Evolutionary conservation across 2,797 vertebrate genomes (phyloP).

Genomic region (Xerus rutilus): DNA sequence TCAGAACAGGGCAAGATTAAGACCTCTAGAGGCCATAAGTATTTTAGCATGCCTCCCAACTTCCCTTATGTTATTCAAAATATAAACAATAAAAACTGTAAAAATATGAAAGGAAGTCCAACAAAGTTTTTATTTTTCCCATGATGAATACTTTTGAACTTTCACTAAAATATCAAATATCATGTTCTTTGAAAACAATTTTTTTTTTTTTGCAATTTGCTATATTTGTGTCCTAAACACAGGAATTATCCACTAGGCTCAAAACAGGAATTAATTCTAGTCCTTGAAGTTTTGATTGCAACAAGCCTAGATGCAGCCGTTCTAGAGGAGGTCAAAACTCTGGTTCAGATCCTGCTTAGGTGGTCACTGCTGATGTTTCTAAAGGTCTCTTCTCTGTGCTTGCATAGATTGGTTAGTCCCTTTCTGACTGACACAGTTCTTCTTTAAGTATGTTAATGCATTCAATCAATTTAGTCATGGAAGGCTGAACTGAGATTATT

Average conservation of each 20-base stretch:
- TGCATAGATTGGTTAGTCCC: not conserved
- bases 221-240: not conserved
- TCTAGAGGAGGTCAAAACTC: not conserved
- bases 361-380: not conserved
- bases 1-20: conserved; percentile 28
- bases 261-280: not conserved
- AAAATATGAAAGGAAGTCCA: conserved; percentile 16
- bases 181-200: conserved; percentile 16
- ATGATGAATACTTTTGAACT: not conserved
- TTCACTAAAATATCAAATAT: conserved; percentile 33
- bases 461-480: conserved; percentile 39
- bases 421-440: conserved; percentile 26
- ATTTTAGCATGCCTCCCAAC: conserved; percentile 3
- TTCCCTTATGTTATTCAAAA: conserved; percentile 51
- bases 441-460: conserved; percentile 55
- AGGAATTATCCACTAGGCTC: not conserved
- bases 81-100: not conserved
- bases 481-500: conserved; percentile 50
- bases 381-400: not conserved
- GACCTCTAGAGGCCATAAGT: not conserved
- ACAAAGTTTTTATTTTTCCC: not conserved
- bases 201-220: not conserved
- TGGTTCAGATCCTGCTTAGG: not conserved
- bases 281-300: not conserved
- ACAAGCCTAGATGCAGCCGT: not conserved